A percentile compares a stretch with the other conserved stretches of the same genome.
Evolutionary conservation across 2,113 vertebrate genomes (phyloP).

Genomic region (Mesembrinibis cayennensis): DNA sequence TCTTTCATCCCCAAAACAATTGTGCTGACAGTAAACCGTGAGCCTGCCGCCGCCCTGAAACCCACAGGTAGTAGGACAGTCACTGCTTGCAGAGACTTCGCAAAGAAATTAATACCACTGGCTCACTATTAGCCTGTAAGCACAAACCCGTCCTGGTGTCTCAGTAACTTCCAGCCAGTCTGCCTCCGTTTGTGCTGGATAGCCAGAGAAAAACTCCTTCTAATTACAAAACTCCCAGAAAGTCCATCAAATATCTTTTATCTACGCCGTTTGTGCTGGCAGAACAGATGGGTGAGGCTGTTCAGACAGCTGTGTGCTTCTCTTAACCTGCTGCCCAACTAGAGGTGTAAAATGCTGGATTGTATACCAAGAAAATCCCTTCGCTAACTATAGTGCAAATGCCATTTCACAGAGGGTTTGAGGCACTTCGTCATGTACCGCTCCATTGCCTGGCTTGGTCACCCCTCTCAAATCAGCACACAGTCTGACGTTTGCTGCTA

Average conservation of each 20-base stretch:
- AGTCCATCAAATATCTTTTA: not conserved
- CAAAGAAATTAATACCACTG: not conserved
- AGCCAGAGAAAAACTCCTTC: not conserved
- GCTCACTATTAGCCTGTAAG: not conserved
- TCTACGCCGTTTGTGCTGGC: not conserved
- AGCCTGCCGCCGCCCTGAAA: not conserved
- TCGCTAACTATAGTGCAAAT: not conserved
- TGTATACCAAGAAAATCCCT: not conserved
- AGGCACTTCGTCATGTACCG: not conserved
- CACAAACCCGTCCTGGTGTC: not conserved
- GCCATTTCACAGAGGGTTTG: not conserved
- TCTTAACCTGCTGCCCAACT: not conserved
- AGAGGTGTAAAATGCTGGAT: not conserved
- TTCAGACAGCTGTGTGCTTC: not conserved
- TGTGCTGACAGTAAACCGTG: slow-evolving; percentile 33
- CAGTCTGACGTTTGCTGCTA: not conserved
- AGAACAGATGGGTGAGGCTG: not conserved
- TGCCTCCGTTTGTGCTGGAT: not conserved
- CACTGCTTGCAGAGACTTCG: not conserved
- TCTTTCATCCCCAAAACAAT: slow-evolving; percentile 54
- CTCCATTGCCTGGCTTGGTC: not conserved
- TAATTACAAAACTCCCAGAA: not conserved
- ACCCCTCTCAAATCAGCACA: not conserved
- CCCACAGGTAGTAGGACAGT: not conserved
- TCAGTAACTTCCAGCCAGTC: not conserved